These are phyloP conservation scores for Cacatua alba DNA, from an alignment of 2,113 vertebrate genomes.

Conservation along the genomic window DNA sequence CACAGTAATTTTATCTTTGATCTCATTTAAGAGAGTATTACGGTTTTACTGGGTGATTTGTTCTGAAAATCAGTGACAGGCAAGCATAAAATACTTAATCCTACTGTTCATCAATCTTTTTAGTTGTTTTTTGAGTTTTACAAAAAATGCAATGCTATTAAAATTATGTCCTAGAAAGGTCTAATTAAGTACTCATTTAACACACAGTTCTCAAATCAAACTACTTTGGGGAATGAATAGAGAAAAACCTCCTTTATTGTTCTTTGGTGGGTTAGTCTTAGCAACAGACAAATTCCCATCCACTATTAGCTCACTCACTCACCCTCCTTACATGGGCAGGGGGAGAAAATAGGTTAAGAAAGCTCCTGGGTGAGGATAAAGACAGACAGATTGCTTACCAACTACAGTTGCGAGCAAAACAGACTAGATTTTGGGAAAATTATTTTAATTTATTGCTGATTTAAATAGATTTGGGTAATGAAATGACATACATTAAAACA, in stretches of 20 bases:
- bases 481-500: neutral
- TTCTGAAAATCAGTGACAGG: neutral
- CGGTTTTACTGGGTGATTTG: neutral
- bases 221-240: neutral
- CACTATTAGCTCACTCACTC: neutral
- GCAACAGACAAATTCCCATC: neutral
- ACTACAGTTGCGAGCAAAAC: neutral
- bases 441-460: neutral
- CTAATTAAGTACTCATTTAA: neutral
- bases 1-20: neutral
- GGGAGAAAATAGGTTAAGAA: neutral
- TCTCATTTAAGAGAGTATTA: neutral
- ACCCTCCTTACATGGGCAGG: neutral
- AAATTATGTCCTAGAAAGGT: neutral
- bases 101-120: neutral
- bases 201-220: neutral
- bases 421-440: neutral
- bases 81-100: neutral
- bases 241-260: neutral
- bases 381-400: neutral
- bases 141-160: neutral
- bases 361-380: neutral
- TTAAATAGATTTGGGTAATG: neutral
- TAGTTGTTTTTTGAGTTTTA: neutral
- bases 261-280: neutral